Base-by-base conservation (phyloP, 92 coral and sea anemone species). In the Porites evermanni region DNA sequence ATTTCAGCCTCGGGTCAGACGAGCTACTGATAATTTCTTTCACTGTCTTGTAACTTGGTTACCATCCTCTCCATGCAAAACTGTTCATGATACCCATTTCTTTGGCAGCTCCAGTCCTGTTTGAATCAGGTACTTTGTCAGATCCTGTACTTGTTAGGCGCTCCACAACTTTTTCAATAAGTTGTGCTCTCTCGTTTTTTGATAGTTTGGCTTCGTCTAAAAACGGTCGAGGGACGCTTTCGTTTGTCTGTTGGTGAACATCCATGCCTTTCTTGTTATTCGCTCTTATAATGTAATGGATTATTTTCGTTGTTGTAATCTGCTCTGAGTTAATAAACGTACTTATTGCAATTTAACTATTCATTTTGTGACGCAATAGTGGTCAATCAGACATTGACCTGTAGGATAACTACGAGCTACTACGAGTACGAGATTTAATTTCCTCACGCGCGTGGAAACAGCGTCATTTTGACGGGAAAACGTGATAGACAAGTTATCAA, bases 61-160 rank as follows among this genome's bases (percentile, higher is more conserved):
- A 86, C 89, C 89, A 86, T 18, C 89, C 89, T 60, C 89, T 67
- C 89, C 89, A 86, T 3, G 85, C 89, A 86, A 86, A 86, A 38
- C 89, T 86, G 85, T 79, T 86, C 89, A 86, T 78, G 54, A 86
- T 79, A 12, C 89, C 89, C 89, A 86, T 86, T 79, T 79, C 89
- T 53, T 53, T 78, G 0, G 89, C 89, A 5, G 89, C 89, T 29
- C 89, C 85, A 4, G 89, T 86, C 50, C 89, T 67, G 85, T 86
- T 86, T 3, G 89, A 86, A 72, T 86, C 79, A n/a, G 89, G 59
- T 1, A 70, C 85, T 61, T 12, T 86, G 26, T 60, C 67, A 7
- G 72, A 70, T 2, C 54, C 84, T 2, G 23, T 72, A n/a, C 63
- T 68, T 1, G 72, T 79, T 13, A 86, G 70, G 13, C 89, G 72